phyloP scores from a whole-genome alignment of 2,113 vertebrate genomes.

The Gadus chalcogrammus region DNA sequence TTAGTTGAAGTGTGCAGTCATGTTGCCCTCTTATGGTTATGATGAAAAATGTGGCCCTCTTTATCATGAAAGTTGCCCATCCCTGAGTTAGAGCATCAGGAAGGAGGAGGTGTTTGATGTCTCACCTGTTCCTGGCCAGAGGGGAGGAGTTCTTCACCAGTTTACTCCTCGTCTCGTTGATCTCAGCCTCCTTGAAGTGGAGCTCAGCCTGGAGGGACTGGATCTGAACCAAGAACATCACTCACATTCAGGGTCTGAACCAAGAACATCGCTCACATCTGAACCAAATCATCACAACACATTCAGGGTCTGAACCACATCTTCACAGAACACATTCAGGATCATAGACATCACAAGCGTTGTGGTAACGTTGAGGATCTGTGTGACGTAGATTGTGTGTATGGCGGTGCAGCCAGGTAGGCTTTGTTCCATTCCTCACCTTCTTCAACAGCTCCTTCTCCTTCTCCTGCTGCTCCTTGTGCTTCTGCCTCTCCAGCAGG shows the following conservation, averaged over 20 bases:
- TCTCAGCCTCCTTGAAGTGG: constrained; percentile 95
- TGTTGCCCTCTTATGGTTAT: too few species aligned
- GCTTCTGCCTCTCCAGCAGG: constrained; percentile 76
- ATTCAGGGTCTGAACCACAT: not conserved
- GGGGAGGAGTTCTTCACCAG: constrained; percentile 57
- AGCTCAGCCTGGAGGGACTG: constrained; percentile 88
- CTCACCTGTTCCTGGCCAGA: constrained; percentile 71
- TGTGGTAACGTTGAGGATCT: not conserved
- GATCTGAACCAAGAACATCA: constrained; percentile 68
- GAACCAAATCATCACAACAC: constrained; percentile 9
- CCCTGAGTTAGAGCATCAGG: not conserved
- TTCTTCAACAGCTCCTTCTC: constrained; percentile 89
- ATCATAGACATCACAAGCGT: too few species aligned
- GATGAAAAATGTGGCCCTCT: too few species aligned
- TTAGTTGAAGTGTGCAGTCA: too few species aligned
- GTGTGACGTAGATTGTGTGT: not conserved
- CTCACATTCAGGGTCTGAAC: not conserved
- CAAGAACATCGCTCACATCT: constrained; percentile 64
- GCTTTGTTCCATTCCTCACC: constrained; percentile 55
- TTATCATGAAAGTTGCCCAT: too few species aligned
- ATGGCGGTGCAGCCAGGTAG: too few species aligned
- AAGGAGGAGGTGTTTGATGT: not conserved
- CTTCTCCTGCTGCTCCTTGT: constrained; percentile 75
- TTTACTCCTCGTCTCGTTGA: constrained; percentile 86
- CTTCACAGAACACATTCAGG: too few species aligned